Evolutionary conservation across 2,888 invertebrate species (phyloP), one percentile per base, ranked within the genome.

Genomic region (Eurytoma adleriae): DNA sequence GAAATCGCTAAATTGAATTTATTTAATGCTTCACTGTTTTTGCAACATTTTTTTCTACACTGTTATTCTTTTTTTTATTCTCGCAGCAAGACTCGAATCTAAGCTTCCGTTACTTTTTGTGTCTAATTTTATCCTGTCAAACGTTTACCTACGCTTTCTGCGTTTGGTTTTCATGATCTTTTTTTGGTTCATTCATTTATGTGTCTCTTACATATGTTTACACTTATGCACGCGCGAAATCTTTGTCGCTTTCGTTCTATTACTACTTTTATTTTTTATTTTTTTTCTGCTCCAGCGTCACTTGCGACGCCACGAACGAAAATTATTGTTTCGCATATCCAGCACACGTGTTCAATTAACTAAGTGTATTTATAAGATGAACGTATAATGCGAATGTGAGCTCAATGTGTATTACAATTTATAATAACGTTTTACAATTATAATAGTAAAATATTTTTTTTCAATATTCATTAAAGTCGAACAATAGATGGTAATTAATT

Each of bases 11-110:
- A 40, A 10, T 40, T 10, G 0, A 1, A 40, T 61, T 72, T 72
- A 27, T 74, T 50, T 61, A 56, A 48, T 40, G 73, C 68, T 72
- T 79, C 79, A 75, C 71, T 76, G 24, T 68, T 79, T 79, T 80
- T 64, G 74, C 73, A 80, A 80, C 66, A 78, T 75, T 69, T 76
- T 74, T 82, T 82, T 79, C 78, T 5, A 24, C 74, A 79, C 81
- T 82, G 73, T 74, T 24, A 62, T 72, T 77, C 68, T 66, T 10
- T 78, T 56, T 20, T 66, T 52, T 62, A 75, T 78, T 74, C 24
- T 78, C n/a, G 64, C 69, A 75, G 52, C 66, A 67, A 78, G 30
- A 64, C 70, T 74, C 30, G 61, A 20, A 27, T 76, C 71, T 76
- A 61, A 72, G 71, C 79, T 79, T 81, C 77, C 61, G 48, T 64